Conservation (phyloP, 92 coral and sea anemone genomes). For the Blastomussa wellsi region DNA sequence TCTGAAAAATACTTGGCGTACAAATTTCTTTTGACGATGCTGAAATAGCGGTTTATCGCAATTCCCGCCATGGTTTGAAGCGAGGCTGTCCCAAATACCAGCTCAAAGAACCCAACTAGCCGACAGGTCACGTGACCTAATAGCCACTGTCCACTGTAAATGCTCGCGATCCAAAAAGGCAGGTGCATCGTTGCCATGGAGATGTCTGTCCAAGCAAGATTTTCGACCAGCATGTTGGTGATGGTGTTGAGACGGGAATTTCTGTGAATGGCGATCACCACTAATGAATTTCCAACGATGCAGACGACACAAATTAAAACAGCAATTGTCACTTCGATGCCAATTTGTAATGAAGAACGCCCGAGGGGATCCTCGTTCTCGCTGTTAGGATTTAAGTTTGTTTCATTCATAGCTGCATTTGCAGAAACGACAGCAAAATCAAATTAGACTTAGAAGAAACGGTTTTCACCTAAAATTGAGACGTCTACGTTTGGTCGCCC, state of each 20-base stretch:
- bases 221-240: conserved; percentile 68
- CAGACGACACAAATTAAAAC: conserved; percentile 43
- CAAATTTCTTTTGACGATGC: conserved; percentile 46
- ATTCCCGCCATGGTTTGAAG: conserved; percentile 67
- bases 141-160: conserved; percentile 55
- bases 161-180: conserved; percentile 71
- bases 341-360: conserved; percentile 50
- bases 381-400: background rate
- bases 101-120: conserved; percentile 45
- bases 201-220: conserved; percentile 66
- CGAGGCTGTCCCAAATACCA: conserved; percentile 73
- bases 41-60: conserved; percentile 66
- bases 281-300: conserved; percentile 54
- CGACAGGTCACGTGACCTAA: conserved; percentile 49
- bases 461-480: too few relatives aligned
- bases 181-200: conserved; percentile 68
- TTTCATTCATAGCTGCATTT: background rate
- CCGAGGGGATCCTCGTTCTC: conserved; percentile 29
- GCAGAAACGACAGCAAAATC: background rate
- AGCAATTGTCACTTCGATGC: conserved; percentile 53
- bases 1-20: conserved; percentile 56
- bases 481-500: too few relatives aligned
- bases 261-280: conserved; percentile 55
- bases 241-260: conserved; percentile 59
- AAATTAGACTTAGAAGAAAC: background rate